These are phyloP conservation scores for Actinernus sp. DNA, from an alignment of 92 coral and sea anemone genomes.

Conservation along the genomic window DNA sequence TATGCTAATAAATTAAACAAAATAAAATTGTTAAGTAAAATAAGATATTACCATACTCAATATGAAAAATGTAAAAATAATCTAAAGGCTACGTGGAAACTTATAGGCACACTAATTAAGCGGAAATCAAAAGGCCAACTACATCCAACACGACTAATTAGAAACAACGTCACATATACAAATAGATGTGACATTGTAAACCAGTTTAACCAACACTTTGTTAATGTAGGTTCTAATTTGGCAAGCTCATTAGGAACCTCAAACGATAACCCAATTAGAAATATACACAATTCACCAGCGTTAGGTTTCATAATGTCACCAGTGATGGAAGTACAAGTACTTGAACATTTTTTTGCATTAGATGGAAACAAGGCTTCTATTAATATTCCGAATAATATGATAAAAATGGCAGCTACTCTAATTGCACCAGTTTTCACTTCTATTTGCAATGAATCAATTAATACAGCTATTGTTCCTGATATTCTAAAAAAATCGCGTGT, in stretches of 20 bases:
- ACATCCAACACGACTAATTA: conserved; percentile 28
- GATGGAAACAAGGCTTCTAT: conserved; percentile 33
- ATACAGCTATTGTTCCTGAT: too few relatives aligned
- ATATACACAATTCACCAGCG: conserved; percentile 33
- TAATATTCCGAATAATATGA: too few relatives aligned
- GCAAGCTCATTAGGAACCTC: too few relatives aligned
- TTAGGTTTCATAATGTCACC: conserved; percentile 47
- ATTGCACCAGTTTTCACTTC: too few relatives aligned
- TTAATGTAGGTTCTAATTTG: conserved; percentile 52
- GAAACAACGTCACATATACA: conserved; percentile 31
- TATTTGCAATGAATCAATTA: conserved; percentile 49
- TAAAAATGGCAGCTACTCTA: too few relatives aligned
- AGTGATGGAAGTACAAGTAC: conserved; percentile 41
- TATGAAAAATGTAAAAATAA: conserved; percentile 44
- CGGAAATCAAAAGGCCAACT: conserved; percentile 58
- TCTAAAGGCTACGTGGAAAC: conserved; percentile 64
- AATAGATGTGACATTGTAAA: conserved; percentile 51
- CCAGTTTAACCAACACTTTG: conserved; percentile 54
- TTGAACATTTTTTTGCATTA: conserved; percentile 21
- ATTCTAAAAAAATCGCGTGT: too few relatives aligned
- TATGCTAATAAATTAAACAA: conserved; percentile 26
- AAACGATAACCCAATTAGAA: too few relatives aligned
- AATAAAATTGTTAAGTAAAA: conserved; percentile 19
- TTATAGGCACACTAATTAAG: conserved; percentile 54
- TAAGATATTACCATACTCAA: conserved; percentile 29